phyloP scores from a whole-genome alignment of 2,888 invertebrate genomes.

The Pollenia angustigena region DNA sequence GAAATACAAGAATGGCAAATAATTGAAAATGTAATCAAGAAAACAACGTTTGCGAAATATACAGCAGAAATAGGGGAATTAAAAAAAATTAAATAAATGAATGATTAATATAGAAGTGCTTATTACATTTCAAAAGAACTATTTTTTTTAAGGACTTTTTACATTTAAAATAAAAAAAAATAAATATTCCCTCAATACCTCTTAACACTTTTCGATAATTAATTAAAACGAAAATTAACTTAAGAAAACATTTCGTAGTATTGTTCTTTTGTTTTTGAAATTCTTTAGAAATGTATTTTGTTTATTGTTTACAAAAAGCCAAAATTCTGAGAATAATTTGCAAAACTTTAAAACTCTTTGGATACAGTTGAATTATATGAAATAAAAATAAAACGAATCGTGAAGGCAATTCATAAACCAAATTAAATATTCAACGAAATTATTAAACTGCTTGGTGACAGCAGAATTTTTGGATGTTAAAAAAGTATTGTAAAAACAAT shows the following conservation, averaged over 20 bases:
- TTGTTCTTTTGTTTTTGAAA: background rate
- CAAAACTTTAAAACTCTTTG: background rate
- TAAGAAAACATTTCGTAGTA: background rate
- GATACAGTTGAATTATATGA: too few species aligned
- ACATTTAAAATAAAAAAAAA: background rate
- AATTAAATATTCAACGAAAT: conserved; percentile 33
- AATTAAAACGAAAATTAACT: conserved; percentile 17
- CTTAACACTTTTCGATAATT: background rate
- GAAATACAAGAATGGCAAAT: conserved; percentile 60
- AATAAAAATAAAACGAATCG: background rate
- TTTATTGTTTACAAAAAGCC: background rate
- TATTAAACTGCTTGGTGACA: conserved; percentile 11
- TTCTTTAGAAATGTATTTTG: conserved; percentile 13
- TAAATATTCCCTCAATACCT: conserved; percentile 18
- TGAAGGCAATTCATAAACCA: conserved; percentile 11
- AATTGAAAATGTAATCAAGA: conserved; percentile 68
- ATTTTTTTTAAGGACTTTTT: background rate
- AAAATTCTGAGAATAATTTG: background rate
- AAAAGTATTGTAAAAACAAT: too few species aligned
- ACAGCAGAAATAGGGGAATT: background rate
- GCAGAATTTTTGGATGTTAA: too few species aligned
- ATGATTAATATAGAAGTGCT: background rate
- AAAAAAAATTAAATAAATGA: conserved; percentile 2
- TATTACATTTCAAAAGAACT: conserved; percentile 4
- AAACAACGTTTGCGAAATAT: conserved; percentile 43